A percentile compares a stretch with the other conserved stretches of the same genome.
phyloP scores from a whole-genome alignment of 2,888 invertebrate genomes.

The Cataglyphis albicans region DNA sequence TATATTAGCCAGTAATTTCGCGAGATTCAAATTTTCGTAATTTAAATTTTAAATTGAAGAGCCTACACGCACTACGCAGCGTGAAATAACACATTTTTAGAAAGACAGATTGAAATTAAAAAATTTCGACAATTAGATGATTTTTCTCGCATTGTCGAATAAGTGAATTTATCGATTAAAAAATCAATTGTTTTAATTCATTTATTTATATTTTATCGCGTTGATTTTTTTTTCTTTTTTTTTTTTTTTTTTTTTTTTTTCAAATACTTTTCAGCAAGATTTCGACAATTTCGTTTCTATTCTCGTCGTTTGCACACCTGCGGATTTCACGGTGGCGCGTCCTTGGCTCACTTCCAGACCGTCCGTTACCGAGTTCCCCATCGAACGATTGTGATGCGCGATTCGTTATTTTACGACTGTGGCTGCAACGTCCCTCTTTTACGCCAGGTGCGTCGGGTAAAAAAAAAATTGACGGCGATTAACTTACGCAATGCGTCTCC shows the following conservation, averaged over 20 bases:
- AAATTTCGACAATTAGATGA: not conserved
- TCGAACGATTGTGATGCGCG: constrained; percentile 22
- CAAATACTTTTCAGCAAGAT: not conserved
- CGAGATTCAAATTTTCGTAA: not conserved
- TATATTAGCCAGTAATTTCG: not conserved
- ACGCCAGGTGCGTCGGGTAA: constrained; percentile 31
- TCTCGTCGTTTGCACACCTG: constrained; percentile 44
- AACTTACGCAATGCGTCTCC: constrained; percentile 41
- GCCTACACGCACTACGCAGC: no score
- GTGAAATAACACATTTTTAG: not conserved
- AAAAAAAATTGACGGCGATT: constrained; percentile 33
- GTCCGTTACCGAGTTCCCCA: constrained; percentile 51
- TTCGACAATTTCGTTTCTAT: constrained; percentile 27
- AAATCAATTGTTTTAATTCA: not conserved
- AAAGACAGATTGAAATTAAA: not conserved
- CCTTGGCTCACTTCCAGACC: constrained; percentile 65
- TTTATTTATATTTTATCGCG: constrained; percentile 10
- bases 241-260: constrained; percentile 54
- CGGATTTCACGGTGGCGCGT: constrained; percentile 48
- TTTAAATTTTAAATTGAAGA: constrained; percentile 14
- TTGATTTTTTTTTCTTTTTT: constrained; percentile 51
- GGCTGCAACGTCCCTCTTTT: not conserved
- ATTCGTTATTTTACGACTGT: constrained; percentile 19
- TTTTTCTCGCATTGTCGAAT: not conserved
- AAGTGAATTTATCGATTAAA: not conserved